Base-by-base conservation (phyloP, 2,888 invertebrate species). In the Agonopterix heracliana region DNA sequence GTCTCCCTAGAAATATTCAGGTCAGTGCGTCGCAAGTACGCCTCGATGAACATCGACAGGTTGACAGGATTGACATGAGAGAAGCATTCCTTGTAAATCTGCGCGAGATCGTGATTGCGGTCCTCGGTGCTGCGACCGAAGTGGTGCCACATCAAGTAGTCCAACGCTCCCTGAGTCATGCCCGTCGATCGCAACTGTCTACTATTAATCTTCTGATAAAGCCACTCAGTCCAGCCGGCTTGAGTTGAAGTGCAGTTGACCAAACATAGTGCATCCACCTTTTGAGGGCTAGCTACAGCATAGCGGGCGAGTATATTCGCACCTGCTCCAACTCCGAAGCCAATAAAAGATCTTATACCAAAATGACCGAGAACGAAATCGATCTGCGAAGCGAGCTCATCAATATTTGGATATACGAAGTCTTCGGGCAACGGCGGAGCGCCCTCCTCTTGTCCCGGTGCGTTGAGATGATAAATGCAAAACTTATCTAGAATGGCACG, bases 91-190 rank as follows among this genome's bases (percentile, higher is more conserved):
- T 95, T 95, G 90, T 97, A 99, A 54, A 97, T 95, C 64, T 95
- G 93, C 1, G 97, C 95, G 71, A 99, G 90, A 78, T 99, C 99
- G 72, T 97, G 96, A 78, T 98, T 98, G 53, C 96, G 92, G 58
- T 97, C 96, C 71, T 97, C 96, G 13, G 95, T 95, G 61, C 87
- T 87, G 48, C 95, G 93, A 53, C 99, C 99, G 81, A 99, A 99
- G 81, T 99, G 99, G 85, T 99, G 98, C 99, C 99, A 99, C 95
- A 99, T 96, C 58, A 99, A 90, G 75, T 99, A 99, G 71, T 99
- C 98, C 57, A 97, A 89, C 4, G 97, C 96, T 49, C 96, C 94
- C 74, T 97, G 96, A 47, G 96, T 97, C 96, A 97, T 96, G 47
- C 96, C 97, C 72, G 94, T 95, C 14, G 95, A 93, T 60, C 95